phyloP scores from a whole-genome alignment of 2,888 invertebrate genomes.

The Erynnis tages region DNA sequence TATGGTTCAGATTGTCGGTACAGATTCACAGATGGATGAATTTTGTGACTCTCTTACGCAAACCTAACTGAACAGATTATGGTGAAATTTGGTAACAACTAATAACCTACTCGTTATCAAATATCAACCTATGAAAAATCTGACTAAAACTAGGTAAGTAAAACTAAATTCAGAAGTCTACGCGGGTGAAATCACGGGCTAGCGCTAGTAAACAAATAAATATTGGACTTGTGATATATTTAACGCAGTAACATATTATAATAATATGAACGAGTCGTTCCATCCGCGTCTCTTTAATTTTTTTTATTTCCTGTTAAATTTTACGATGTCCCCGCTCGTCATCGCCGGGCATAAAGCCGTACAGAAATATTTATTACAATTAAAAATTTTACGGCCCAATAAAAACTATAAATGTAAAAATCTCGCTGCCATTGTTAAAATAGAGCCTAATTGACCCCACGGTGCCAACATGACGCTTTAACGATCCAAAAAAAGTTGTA shows the following conservation, averaged over 20 bases:
- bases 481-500: constrained; percentile 53
- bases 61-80: too few species aligned
- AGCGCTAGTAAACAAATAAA: too few species aligned
- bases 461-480: constrained; percentile 51
- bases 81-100: too few species aligned
- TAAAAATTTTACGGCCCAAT: constrained; percentile 54
- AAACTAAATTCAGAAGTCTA: too few species aligned
- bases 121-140: too few species aligned
- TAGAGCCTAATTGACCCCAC: constrained; percentile 62
- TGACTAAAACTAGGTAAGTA: too few species aligned
- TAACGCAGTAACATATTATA: background rate
- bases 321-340: constrained; percentile 37
- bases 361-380: constrained; percentile 60
- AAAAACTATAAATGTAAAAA: constrained; percentile 58
- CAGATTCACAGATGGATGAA: too few species aligned
- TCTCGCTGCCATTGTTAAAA: constrained; percentile 50
- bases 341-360: constrained; percentile 42
- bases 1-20: too few species aligned
- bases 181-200: too few species aligned
- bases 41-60: too few species aligned
- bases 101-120: too few species aligned
- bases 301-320: constrained; percentile 26
- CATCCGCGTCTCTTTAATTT: constrained; percentile 1
- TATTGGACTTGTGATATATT: too few species aligned
- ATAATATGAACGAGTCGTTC: background rate